Percentiles rank a stretch among this genome's conserved stretches.
Evolutionary conservation across 2,113 vertebrate species (phyloP).

Genomic region (Oryzias curvinotus): DNA sequence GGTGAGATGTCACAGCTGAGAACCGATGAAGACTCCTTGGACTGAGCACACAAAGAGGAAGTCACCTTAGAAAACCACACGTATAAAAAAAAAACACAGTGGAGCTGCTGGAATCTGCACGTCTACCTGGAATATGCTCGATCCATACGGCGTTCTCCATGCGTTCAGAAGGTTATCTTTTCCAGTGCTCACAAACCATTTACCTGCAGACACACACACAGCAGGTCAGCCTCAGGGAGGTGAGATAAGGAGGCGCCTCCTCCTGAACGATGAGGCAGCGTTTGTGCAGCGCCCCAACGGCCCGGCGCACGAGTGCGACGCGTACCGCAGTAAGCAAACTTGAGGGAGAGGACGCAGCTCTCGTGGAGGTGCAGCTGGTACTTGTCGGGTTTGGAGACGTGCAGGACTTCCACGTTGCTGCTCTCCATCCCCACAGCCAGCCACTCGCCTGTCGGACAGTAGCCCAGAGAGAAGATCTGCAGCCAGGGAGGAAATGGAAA

Average conservation of each 20-base stretch:
- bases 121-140: slow-evolving; percentile 88
- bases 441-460: slow-evolving; percentile 87
- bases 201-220: slow-evolving; percentile 75
- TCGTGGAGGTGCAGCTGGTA: slow-evolving; percentile 89
- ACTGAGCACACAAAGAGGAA: slow-evolving; percentile 71
- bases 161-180: slow-evolving; percentile 90
- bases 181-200: slow-evolving; percentile 91
- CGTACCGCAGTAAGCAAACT: slow-evolving; percentile 87
- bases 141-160: slow-evolving; percentile 87
- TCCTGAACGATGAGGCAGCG: slow-evolving; percentile 32
- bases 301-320: background rate
- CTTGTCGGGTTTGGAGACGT: slow-evolving; percentile 85
- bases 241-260: slow-evolving; percentile 1
- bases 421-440: slow-evolving; percentile 87
- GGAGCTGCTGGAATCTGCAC: background rate
- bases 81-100: background rate
- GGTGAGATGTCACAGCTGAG: slow-evolving; percentile 97
- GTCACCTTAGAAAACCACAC: background rate
- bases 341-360: slow-evolving; percentile 89
- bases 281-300: no score
- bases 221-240: slow-evolving; percentile 21
- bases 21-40: slow-evolving; percentile 95
- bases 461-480: slow-evolving; percentile 87
- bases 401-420: slow-evolving; percentile 84
- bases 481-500: background rate